Conservation (phyloP, 2,888 invertebrate genomes). For the Mellilla xanthometata region DNA sequence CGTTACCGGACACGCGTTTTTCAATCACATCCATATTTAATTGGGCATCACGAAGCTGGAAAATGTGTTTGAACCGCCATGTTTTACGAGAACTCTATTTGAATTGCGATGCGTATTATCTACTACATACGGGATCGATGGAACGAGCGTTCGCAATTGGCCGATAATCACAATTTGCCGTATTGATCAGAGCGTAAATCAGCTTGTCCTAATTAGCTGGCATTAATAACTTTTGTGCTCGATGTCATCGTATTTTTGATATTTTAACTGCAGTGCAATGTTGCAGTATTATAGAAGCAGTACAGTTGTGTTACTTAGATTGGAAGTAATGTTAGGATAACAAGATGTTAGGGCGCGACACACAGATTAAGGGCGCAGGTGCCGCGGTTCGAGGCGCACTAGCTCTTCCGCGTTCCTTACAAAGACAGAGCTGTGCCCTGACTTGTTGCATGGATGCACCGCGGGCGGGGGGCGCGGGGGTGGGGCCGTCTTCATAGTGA, state of each 20-base stretch:
- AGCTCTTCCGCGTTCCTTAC: constrained; percentile 62
- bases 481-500: constrained; percentile 77
- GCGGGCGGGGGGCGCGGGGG: constrained; percentile 41
- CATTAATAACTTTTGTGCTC: constrained; percentile 1
- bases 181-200: constrained; percentile 9
- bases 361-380: no score
- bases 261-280: not conserved
- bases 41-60: constrained; percentile 79
- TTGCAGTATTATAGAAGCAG: no score
- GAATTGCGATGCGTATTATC: constrained; percentile 46
- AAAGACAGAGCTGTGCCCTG: constrained; percentile 71
- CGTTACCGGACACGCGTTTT: constrained; percentile 83
- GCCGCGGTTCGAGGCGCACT: constrained; percentile 16
- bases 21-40: constrained; percentile 83
- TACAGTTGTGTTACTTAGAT: no score
- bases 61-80: constrained; percentile 75
- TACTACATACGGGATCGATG: constrained; percentile 15
- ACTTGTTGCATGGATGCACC: constrained; percentile 82
- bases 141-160: constrained; percentile 15
- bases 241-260: not conserved
- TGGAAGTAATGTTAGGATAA: no score
- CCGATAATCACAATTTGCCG: constrained; percentile 3
- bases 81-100: constrained; percentile 68
- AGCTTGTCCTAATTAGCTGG: constrained; percentile 10
- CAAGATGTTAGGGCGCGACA: no score